A percentile compares a stretch with the other conserved stretches of the same genome.
Conservation (phyloP, 2,888 invertebrate species). For the Galeruca laticollis region DNA sequence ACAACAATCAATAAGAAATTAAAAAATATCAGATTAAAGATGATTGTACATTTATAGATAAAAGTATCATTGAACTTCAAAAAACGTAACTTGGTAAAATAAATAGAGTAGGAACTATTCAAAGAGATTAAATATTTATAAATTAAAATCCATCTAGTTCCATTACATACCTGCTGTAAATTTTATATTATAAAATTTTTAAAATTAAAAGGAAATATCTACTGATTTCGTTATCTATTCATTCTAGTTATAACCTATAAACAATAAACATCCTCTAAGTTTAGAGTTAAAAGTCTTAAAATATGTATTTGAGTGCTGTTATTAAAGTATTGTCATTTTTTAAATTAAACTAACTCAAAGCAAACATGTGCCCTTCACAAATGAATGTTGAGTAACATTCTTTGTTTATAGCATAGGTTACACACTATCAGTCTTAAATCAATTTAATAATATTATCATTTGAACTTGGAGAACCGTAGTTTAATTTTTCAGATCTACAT, state of each 20-base stretch:
- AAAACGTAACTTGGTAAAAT: no score
- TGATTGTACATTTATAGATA: no score
- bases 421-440: slow-evolving; percentile 34
- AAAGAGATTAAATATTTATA: no score
- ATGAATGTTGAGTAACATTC: slow-evolving; percentile 34
- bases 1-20: no score
- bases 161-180: no score
- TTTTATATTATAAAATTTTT: no score
- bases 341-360: background rate
- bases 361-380: background rate
- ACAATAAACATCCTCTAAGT: background rate
- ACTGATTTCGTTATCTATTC: background rate
- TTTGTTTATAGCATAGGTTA: slow-evolving; percentile 59
- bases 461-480: background rate
- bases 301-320: background rate
- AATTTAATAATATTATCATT: background rate
- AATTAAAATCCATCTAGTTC: no score
- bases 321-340: background rate
- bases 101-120: no score
- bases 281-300: background rate
- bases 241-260: background rate
- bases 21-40: no score
- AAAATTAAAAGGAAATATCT: background rate
- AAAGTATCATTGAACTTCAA: no score
- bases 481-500: background rate